phyloP scores from a whole-genome alignment of 2,113 vertebrate genomes.

The Podarcis muralis region DNA sequence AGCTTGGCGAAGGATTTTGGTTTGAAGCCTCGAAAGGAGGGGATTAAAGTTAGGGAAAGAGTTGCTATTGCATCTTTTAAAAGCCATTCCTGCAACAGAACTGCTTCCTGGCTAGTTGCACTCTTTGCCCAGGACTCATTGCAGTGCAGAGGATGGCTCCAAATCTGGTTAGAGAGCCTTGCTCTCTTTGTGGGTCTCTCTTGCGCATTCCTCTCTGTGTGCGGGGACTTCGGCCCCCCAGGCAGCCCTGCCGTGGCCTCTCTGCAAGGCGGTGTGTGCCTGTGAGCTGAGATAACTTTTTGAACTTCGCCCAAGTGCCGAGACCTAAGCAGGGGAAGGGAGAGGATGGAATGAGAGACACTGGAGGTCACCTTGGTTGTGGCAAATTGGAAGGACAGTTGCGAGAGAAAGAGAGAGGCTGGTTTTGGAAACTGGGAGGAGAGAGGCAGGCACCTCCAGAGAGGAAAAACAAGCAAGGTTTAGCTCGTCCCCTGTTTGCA shows the following conservation, averaged over 20 bases:
- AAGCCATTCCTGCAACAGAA: too few relatives aligned
- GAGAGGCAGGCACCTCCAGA: not conserved
- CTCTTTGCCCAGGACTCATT: too few relatives aligned
- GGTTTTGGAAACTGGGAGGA: not conserved
- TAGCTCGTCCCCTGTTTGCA: not conserved
- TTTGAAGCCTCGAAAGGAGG: too few relatives aligned
- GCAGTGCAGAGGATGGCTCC: too few relatives aligned
- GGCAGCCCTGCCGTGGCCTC: not conserved
- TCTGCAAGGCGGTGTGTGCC: not conserved
- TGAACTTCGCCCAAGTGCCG: slow-evolving; percentile 2
- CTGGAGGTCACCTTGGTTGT: slow-evolving; percentile 16
- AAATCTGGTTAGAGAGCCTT: too few relatives aligned
- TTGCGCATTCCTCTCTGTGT: too few relatives aligned
- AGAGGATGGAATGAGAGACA: not conserved
- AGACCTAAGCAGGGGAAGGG: not conserved
- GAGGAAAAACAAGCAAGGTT: not conserved
- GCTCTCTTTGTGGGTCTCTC: too few relatives aligned
- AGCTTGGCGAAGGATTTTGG: too few relatives aligned
- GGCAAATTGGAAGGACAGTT: not conserved
- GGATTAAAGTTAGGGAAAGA: too few relatives aligned
- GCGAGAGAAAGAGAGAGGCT: not conserved
- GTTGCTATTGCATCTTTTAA: too few relatives aligned
- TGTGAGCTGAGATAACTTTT: not conserved
- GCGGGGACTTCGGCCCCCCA: not conserved
- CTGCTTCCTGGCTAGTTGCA: too few relatives aligned